Conservation (phyloP, 2,888 invertebrate genomes). For the Euplexia lucipara region DNA sequence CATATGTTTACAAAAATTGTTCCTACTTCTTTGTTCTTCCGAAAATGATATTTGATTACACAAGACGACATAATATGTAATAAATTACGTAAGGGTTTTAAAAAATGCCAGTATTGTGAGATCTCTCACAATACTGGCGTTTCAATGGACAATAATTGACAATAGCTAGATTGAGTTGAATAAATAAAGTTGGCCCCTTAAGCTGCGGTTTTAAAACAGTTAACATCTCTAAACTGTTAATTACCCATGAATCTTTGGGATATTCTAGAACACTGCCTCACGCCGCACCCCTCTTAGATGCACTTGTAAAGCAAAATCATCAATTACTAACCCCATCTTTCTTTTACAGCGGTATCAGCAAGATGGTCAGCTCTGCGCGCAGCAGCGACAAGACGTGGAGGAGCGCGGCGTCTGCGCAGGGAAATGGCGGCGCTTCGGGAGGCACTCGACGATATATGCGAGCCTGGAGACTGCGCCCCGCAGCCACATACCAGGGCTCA, state of each 20-base stretch:
- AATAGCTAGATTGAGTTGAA: no score
- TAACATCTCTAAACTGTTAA: no score
- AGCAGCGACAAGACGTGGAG: slow-evolving; percentile 86
- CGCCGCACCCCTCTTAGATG: background rate
- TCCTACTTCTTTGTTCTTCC: background rate
- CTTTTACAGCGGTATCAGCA: slow-evolving; percentile 83
- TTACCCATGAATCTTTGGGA: background rate
- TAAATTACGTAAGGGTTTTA: background rate
- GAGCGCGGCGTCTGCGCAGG: slow-evolving; percentile 90
- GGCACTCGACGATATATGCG: slow-evolving; percentile 91
- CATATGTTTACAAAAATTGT: background rate
- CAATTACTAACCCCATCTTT: background rate
- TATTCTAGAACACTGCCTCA: background rate
- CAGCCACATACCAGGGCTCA: slow-evolving; percentile 89
- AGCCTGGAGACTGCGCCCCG: slow-evolving; percentile 91
- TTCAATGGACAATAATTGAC: no score
- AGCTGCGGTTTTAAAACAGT: no score
- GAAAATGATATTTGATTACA: background rate
- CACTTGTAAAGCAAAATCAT: background rate
- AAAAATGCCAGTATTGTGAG: no score
- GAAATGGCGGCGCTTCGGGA: slow-evolving; percentile 92
- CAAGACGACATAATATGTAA: background rate
- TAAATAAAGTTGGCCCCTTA: no score
- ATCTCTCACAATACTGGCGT: no score
- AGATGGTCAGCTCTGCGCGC: slow-evolving; percentile 88